Base-by-base conservation (phyloP, 2,888 invertebrate species). In the Phortica okadai region DNA sequence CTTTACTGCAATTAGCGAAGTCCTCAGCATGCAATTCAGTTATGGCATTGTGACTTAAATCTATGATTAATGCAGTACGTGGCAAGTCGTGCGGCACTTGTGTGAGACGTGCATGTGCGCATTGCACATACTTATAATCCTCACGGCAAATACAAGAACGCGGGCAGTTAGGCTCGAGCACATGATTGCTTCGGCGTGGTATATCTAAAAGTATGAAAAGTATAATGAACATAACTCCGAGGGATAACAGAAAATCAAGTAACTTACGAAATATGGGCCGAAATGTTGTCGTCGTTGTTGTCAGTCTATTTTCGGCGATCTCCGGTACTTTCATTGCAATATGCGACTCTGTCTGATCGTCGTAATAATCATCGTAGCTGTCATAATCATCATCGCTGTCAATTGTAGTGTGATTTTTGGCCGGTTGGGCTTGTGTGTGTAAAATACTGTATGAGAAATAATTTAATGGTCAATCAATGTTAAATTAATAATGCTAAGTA, bases 21-120 rank as follows among this genome's bases (percentile, higher is more conserved):
- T 89, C 89, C 70, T 83, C 85, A 10, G 85, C 79, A 66, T 86
- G 84, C 77, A 92, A 77, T 80, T 89, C 83, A 16, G 79, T 81
- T 74, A 92, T 90, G 45, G 82, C 81, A 85, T 92, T 92, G 75
- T 89, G 78, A 79, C 91, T 91, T 83, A 92, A 87, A 82, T 91
- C 90, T 82, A 92, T 80, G 56, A 89, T 87, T 62, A 87, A 80
- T 16, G 88, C 88, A 79, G 84, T 89, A 73, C 82, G 82, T 11
- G 92, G 91, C 79, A 92, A 77, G 83, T 90, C 87, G 66, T 90
- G 82, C 44, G 94, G 94, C 73, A 94, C 90, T 83, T 92, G 92
- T 21, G 92, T 92, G 75, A 94, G 88, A 54, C 90, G 91, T 76
- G 90, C 91, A 81, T 92, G 91, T 10, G 93, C 91, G 87, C 94